Evolutionary conservation across 1,140 invertebrate species (phyloP).

Genomic region (Musca vetustissima): DNA sequence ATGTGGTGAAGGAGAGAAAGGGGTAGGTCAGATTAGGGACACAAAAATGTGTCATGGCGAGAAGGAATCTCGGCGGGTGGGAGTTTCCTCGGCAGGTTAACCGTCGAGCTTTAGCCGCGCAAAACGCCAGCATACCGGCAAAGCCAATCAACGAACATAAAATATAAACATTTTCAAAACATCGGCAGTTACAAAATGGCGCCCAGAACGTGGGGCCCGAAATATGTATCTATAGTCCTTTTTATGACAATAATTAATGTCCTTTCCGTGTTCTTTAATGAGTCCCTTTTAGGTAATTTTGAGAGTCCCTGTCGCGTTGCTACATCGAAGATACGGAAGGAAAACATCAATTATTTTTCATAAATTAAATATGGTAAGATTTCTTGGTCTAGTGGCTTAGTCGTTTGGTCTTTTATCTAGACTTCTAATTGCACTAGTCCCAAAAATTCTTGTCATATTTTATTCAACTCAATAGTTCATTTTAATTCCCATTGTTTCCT

Average conservation of each 20-base stretch:
- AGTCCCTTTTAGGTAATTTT: background rate
- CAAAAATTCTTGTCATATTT: background rate
- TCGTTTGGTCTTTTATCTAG: background rate
- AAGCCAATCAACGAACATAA: background rate
- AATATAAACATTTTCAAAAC: background rate
- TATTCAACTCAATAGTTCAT: background rate
- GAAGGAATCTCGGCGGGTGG: no score
- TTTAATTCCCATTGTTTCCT: background rate
- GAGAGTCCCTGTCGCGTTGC: background rate
- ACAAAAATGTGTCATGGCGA: no score
- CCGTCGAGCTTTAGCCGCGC: background rate
- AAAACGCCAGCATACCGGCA: background rate
- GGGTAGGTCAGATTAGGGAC: no score
- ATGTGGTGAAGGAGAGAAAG: no score
- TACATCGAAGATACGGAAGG: background rate
- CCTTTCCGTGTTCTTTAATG: background rate
- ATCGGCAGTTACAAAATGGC: background rate
- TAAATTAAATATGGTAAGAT: background rate
- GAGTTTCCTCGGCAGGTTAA: no score
- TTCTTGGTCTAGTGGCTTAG: background rate
- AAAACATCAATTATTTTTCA: background rate
- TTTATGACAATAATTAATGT: background rate
- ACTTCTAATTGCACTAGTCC: background rate
- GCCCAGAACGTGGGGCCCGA: conserved; percentile 1
- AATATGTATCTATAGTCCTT: background rate